These are phyloP conservation scores for Pygoscelis adeliae DNA, from an alignment of 2,113 vertebrate genomes.

Conservation along the genomic window DNA sequence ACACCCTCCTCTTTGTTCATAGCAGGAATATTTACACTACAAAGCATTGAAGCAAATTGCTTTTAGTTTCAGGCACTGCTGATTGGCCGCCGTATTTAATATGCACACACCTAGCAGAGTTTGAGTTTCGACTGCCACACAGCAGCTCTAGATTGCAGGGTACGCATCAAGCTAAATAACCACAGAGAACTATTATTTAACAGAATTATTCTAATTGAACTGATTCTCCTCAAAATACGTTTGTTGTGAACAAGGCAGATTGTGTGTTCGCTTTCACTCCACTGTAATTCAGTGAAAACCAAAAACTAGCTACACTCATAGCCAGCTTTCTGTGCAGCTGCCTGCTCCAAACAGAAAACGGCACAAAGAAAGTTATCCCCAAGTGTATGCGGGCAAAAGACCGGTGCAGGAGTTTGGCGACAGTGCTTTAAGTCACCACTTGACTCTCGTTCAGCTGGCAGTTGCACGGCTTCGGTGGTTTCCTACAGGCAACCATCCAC, in stretches of 20 bases:
- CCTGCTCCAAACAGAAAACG: neutral
- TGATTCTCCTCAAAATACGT: neutral
- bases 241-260: neutral
- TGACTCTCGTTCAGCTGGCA: neutral
- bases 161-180: neutral
- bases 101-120: neutral
- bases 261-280: neutral
- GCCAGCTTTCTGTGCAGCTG: neutral
- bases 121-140: constrained; percentile 28
- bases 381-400: neutral
- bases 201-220: neutral
- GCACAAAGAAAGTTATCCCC: constrained; percentile 29
- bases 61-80: constrained; percentile 26
- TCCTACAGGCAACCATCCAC: neutral
- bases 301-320: neutral
- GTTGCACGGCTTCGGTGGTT: neutral
- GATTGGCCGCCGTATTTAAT: neutral
- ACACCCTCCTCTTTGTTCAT: constrained; percentile 59
- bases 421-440: neutral
- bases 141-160: neutral
- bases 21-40: constrained; percentile 63
- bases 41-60: constrained; percentile 19
- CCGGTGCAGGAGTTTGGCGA: neutral
- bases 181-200: neutral
- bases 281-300: neutral